phyloP scores from a whole-genome alignment of 2,113 vertebrate genomes.

The Gulo gulo region DNA sequence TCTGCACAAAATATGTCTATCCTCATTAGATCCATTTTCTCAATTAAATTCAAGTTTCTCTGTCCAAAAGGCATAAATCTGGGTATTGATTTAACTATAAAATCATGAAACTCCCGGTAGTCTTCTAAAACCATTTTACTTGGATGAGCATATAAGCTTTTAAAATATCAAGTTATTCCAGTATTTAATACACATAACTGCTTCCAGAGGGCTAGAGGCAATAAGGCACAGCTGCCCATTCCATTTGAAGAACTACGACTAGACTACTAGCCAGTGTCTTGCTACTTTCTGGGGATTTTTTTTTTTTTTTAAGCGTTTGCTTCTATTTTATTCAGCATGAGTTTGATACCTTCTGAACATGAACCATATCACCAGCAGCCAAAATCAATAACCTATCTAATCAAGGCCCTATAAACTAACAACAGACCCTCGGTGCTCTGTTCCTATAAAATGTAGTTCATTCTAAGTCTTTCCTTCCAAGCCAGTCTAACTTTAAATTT shows the following conservation, averaged over 20 bases:
- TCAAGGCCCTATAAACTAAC: constrained; percentile 84
- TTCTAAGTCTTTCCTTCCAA: constrained; percentile 76
- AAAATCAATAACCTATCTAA: constrained; percentile 88
- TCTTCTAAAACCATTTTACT: constrained; percentile 87
- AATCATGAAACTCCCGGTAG: constrained; percentile 86
- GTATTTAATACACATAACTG: constrained; percentile 87
- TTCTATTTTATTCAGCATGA: constrained; percentile 84
- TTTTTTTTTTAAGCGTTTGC: constrained; percentile 77
- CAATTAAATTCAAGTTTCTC: constrained; percentile 87
- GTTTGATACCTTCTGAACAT: constrained; percentile 82
- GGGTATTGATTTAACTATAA: constrained; percentile 86
- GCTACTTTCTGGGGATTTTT: constrained; percentile 57
- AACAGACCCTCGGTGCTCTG: constrained; percentile 78
- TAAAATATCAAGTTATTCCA: constrained; percentile 88
- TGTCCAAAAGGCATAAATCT: constrained; percentile 86
- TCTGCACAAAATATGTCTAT: constrained; percentile 84
- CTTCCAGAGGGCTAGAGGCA: constrained; percentile 84
- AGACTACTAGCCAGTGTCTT: constrained; percentile 68
- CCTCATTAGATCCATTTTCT: constrained; percentile 87
- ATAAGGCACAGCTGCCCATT: constrained; percentile 81
- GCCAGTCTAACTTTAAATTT: constrained; percentile 72
- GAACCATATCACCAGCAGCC: constrained; percentile 80
- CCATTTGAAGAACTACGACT: constrained; percentile 74
- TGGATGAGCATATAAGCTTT: constrained; percentile 86
- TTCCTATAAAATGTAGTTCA: constrained; percentile 79